phyloP scores from a whole-genome alignment of 2,797 vertebrate species.

The Sitta carolinensis region DNA sequence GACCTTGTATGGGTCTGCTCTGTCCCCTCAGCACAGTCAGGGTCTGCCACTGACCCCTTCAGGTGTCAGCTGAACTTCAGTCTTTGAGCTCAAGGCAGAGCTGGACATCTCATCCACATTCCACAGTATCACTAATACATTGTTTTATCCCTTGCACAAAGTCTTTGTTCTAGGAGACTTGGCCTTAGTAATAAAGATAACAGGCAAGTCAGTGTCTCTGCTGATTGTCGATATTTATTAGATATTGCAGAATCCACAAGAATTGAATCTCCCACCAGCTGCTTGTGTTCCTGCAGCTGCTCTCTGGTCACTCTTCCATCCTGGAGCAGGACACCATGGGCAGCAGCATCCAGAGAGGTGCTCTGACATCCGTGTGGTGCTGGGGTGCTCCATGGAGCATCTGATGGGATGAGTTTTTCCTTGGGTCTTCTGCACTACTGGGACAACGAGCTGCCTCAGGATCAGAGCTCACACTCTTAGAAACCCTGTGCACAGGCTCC shows the following conservation, averaged over 20 bases:
- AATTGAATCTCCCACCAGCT: background rate
- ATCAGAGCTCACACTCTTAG: background rate
- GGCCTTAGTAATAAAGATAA: background rate
- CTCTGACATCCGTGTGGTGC: background rate
- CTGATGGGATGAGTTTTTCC: background rate
- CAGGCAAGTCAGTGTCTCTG: background rate
- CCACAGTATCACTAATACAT: background rate
- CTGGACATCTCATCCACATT: background rate
- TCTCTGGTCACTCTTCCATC: background rate
- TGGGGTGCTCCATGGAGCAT: background rate
- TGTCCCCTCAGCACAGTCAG: background rate
- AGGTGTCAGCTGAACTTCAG: background rate
- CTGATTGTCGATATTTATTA: background rate
- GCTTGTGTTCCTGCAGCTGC: accelerated
- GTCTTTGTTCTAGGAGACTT: background rate
- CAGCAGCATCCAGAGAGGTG: background rate
- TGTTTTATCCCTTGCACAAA: background rate
- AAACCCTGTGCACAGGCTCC: background rate
- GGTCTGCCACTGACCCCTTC: background rate
- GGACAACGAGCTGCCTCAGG: too few species aligned
- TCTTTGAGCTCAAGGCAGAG: background rate
- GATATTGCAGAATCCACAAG: background rate
- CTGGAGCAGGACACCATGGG: background rate
- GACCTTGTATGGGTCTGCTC: background rate
- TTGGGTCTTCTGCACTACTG: background rate